Percentiles rank a stretch among this genome's conserved stretches.
phyloP scores from a whole-genome alignment of 1,140 invertebrate species.

The Lasaia peninsularis region DNA sequence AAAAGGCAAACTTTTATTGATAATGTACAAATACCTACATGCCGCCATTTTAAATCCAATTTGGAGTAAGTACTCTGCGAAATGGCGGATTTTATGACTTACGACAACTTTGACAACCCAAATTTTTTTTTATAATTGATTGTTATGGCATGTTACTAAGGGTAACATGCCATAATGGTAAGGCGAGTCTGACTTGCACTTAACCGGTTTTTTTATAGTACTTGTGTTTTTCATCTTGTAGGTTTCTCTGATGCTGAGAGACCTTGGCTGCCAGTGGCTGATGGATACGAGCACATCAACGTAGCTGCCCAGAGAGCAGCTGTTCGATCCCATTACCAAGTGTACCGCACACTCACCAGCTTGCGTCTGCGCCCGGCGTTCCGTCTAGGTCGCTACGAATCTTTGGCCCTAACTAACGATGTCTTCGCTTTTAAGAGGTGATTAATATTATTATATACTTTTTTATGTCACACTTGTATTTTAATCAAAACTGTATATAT shows the following conservation, averaged over 20 bases:
- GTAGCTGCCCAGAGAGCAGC: slow-evolving; percentile 53
- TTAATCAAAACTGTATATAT: too few species aligned
- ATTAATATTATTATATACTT: background rate
- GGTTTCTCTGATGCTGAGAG: slow-evolving; percentile 76
- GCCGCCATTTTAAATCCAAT: too few species aligned
- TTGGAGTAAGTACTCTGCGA: too few species aligned
- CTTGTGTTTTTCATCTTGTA: slow-evolving; percentile 56
- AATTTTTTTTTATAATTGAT: too few species aligned
- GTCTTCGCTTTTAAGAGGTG: slow-evolving; percentile 64
- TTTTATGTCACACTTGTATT: background rate
- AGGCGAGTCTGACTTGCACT: too few species aligned
- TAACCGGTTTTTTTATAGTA: too few species aligned
- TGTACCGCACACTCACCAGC: slow-evolving; percentile 44
- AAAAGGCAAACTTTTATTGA: too few species aligned
- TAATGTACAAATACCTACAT: too few species aligned
- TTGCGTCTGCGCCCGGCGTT: slow-evolving; percentile 51
- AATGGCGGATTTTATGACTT: too few species aligned
- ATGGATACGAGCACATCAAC: slow-evolving; percentile 78
- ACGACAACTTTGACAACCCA: too few species aligned
- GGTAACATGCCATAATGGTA: too few species aligned
- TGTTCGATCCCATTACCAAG: slow-evolving; percentile 54
- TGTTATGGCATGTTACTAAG: too few species aligned
- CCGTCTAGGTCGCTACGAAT: slow-evolving; percentile 48
- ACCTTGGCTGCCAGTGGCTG: slow-evolving; percentile 81
- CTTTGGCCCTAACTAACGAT: slow-evolving; percentile 45